Percentiles rank a stretch among this genome's conserved stretches.
Evolutionary conservation across 2,888 invertebrate species (phyloP).

Genomic region (Aphodius sticticus): DNA sequence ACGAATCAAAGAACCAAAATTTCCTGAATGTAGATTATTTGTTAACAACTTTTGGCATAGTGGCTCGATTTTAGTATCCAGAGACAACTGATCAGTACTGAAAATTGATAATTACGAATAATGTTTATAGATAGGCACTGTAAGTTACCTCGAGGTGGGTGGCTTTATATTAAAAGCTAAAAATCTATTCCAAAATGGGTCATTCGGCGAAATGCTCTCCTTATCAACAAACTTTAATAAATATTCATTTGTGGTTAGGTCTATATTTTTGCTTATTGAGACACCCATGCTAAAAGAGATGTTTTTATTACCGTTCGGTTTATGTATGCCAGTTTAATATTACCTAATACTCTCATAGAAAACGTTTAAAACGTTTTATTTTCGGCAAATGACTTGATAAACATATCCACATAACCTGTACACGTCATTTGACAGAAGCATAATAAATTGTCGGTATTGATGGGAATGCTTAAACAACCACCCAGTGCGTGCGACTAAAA

Average conservation of each 20-base stretch:
- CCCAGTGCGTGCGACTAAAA: background rate
- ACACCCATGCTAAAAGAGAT: conserved; percentile 72
- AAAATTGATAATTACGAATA: conserved; percentile 40
- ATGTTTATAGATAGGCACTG: background rate
- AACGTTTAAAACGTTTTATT: conserved; percentile 26
- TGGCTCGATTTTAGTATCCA: conserved; percentile 82
- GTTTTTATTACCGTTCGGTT: background rate
- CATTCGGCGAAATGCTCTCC: conserved; percentile 82
- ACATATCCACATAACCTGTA: conserved; percentile 46
- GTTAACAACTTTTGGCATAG: conserved; percentile 78
- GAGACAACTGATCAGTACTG: conserved; percentile 80
- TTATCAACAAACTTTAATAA: conserved; percentile 80
- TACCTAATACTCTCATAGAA: conserved; percentile 8
- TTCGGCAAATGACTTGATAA: conserved; percentile 8
- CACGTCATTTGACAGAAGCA: conserved; percentile 45
- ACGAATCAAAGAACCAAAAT: conserved; percentile 86
- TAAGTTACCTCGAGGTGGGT: conserved; percentile 60
- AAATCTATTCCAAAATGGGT: conserved; percentile 94
- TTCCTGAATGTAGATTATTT: conserved; percentile 89
- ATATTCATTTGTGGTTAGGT: conserved; percentile 83
- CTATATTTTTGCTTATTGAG: conserved; percentile 79
- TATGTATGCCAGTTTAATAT: background rate
- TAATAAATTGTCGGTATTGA: conserved; percentile 9
- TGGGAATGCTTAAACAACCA: conserved; percentile 21
- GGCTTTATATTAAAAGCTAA: conserved; percentile 89